Evolutionary conservation across 64 coral and sea anemone genomes (phyloP), one percentile per base, ranked within the genome.

Genomic region (Dendronephthya gigantea): DNA sequence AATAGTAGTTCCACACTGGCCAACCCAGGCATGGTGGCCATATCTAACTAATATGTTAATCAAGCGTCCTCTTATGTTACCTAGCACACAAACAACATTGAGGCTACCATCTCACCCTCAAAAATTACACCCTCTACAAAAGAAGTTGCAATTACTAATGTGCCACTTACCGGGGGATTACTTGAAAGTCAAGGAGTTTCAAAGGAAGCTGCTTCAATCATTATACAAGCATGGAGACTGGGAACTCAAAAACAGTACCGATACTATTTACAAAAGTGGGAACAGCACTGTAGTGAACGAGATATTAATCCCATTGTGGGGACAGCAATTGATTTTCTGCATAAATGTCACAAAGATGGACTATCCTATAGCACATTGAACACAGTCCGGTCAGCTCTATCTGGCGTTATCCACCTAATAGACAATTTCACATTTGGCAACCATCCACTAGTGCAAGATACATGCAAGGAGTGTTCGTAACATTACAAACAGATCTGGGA

Each of bases 1-100:
- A 32, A 47, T 88, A 43, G 68, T 91, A 40, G 90, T 84, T 37
- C 85, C 90, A 41, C 87, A 91, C 7, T 91, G 81, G 90, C 81
- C 90, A 65, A 88, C 49, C 23, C 81, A 87, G 72, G 85, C 90
- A 37, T 91, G 85, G 89, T 90, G 49, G 50, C 83, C 84, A 28
- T 32, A 88, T 10, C 40, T 89, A 52, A 89, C 69, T 81, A 23
- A 56, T 0, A 83, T 89, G 43, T 49, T n/a, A 68, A 50, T 84
- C 12, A 13, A 33, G 7, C 15, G 32, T 28, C 41, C 86, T 83
- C 32, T 91, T 70, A 83, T 91, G 38, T 72, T 91, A 30, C 90
- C 90, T 37, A 86, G 48, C 76, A 48, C 55, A 68, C 84, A 87
- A 45, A 68, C 83, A 23, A 72, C 76, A 36, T 28, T 90, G 19